Conservation (phyloP, 1,140 invertebrate species). For the Chironomus striatipennis region DNA sequence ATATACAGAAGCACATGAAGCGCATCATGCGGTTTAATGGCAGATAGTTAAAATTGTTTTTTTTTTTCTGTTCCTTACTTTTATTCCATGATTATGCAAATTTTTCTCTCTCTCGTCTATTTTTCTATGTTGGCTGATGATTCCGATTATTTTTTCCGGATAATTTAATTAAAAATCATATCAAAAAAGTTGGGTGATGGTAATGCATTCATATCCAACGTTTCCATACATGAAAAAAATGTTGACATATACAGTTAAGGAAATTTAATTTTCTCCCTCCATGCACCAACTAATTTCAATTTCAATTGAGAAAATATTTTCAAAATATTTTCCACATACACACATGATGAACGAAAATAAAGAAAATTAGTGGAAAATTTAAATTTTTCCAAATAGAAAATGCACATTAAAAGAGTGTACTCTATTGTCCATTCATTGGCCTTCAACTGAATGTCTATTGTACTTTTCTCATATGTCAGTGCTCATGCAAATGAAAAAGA, state of each 20-base stretch:
- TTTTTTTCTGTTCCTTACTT: neutral
- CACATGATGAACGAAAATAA: no score
- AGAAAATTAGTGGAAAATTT: no score
- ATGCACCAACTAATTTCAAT: neutral
- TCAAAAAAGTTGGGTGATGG: neutral
- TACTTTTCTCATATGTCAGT: neutral
- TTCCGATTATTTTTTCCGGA: neutral
- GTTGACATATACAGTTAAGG: neutral
- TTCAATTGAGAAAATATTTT: constrained; percentile 7
- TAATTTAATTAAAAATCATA: constrained; percentile 23
- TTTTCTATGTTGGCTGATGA: neutral
- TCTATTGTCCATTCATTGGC: neutral
- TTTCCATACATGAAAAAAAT: neutral
- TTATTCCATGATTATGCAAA: constrained; percentile 18
- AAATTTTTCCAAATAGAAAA: no score
- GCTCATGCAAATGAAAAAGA: no score
- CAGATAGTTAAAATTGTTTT: constrained; percentile 9
- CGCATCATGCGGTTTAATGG: constrained; percentile 10
- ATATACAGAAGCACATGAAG: neutral
- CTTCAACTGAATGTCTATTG: neutral
- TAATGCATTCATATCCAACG: neutral
- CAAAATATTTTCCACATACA: neutral
- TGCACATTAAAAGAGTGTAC: neutral
- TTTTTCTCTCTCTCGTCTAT: neutral
- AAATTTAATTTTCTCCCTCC: neutral